Conservation (phyloP, 2,888 invertebrate species). For the Ischnus inquisitorius region DNA sequence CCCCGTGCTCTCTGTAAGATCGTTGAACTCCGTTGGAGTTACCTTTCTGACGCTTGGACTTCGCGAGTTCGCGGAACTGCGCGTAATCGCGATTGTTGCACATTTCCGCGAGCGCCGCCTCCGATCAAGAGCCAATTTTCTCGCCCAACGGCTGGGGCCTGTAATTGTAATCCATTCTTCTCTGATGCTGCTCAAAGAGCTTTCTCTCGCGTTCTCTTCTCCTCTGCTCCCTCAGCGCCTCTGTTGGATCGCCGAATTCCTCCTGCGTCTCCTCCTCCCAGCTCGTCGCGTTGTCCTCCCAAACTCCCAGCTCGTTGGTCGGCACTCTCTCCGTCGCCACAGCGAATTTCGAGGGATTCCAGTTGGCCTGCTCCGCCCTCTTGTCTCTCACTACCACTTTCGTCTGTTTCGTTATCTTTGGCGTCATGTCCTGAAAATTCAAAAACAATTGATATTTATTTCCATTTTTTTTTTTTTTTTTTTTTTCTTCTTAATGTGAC, state of each 20-base stretch:
- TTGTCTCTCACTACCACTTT: slow-evolving; percentile 86
- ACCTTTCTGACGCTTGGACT: slow-evolving; percentile 26
- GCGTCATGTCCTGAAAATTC: slow-evolving; percentile 87
- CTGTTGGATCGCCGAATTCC: slow-evolving; percentile 80
- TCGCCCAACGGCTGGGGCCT: slow-evolving; percentile 81
- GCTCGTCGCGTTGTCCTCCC: slow-evolving; percentile 86
- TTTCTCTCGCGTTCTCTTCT: slow-evolving; percentile 80
- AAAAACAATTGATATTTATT: slow-evolving; percentile 4
- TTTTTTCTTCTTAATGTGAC: not conserved
- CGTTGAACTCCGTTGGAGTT: slow-evolving; percentile 14
- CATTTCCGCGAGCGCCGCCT: slow-evolving; percentile 23
- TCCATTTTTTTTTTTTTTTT: not conserved
- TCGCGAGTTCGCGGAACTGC: slow-evolving; percentile 12
- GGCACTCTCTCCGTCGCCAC: slow-evolving; percentile 85
- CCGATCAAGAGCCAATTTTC: slow-evolving; percentile 81
- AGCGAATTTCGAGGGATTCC: slow-evolving; percentile 85
- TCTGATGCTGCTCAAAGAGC: slow-evolving; percentile 81
- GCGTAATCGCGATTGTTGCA: not conserved
- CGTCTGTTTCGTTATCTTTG: slow-evolving; percentile 88
- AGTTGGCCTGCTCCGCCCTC: slow-evolving; percentile 72
- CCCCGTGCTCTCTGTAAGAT: slow-evolving; percentile 8
- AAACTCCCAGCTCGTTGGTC: slow-evolving; percentile 86
- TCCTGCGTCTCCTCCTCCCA: slow-evolving; percentile 86
- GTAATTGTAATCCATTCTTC: slow-evolving; percentile 77
- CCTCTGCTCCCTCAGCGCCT: slow-evolving; percentile 79